Evolutionary conservation across 2,113 vertebrate species (phyloP).

Genomic region (Stegastes partitus): DNA sequence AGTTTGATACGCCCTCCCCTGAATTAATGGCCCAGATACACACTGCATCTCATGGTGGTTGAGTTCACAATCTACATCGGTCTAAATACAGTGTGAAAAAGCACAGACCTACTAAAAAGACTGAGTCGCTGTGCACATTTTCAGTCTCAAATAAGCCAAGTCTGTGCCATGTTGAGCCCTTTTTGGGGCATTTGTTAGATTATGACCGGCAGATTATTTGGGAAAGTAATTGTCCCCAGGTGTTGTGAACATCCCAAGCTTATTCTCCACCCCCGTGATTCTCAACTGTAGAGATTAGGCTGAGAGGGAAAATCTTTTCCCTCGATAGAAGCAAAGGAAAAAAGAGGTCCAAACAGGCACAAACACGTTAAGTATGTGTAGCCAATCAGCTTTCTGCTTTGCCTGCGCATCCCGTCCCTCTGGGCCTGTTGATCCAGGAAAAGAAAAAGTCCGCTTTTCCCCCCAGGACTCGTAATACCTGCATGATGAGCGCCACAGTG

Average conservation of each 20-base stretch:
- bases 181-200: constrained; percentile 59
- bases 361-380: constrained; percentile 75
- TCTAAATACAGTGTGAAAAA: constrained; percentile 14
- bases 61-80: constrained; percentile 36
- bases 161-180: constrained; percentile 16
- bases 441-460: constrained; percentile 63
- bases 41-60: constrained; percentile 22
- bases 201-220: constrained; percentile 69
- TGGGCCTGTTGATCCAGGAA: constrained; percentile 68
- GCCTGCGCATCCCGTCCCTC: constrained; percentile 64
- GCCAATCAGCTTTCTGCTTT: constrained; percentile 80
- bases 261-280: constrained; percentile 70
- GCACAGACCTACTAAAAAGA: constrained; percentile 12
- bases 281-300: constrained; percentile 74
- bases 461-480: constrained; percentile 75
- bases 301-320: constrained; percentile 70
- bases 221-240: constrained; percentile 68
- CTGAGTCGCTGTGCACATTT: neutral
- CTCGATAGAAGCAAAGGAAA: constrained; percentile 33
- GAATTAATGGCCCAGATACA: constrained; percentile 74
- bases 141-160: constrained; percentile 25
- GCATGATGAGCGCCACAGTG: constrained; percentile 67
- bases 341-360: constrained; percentile 57
- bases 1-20: constrained; percentile 61
- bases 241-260: constrained; percentile 67